Conservation (phyloP, 2,888 invertebrate species). For the Pasiphila rectangulata region DNA sequence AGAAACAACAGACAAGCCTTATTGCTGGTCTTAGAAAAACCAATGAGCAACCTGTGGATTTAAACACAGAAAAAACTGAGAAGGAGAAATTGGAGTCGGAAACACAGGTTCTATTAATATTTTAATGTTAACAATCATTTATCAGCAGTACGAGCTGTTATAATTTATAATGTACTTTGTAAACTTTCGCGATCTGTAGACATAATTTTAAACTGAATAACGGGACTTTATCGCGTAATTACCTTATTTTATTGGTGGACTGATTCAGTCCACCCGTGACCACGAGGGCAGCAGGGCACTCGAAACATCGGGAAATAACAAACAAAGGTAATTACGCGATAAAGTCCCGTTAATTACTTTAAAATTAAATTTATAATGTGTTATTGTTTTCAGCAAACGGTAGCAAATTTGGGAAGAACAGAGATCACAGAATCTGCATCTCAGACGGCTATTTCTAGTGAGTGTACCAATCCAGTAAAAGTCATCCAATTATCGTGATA, state of each 20-base stretch:
- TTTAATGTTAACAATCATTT: too few relatives aligned
- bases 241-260: too few relatives aligned
- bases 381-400: slow-evolving; percentile 45
- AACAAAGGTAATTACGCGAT: too few relatives aligned
- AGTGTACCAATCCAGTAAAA: slow-evolving; percentile 40
- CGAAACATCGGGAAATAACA: too few relatives aligned
- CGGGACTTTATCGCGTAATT: too few relatives aligned
- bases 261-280: too few relatives aligned
- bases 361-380: not conserved
- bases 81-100: slow-evolving; percentile 76
- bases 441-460: slow-evolving; percentile 72
- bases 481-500: too few relatives aligned
- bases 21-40: slow-evolving; percentile 94
- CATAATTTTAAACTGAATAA: too few relatives aligned
- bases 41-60: slow-evolving; percentile 84
- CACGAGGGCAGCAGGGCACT: too few relatives aligned
- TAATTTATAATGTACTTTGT: too few relatives aligned
- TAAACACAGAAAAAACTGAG: slow-evolving; percentile 83
- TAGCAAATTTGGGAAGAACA: slow-evolving; percentile 56
- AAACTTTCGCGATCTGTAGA: too few relatives aligned
- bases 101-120: slow-evolving; percentile 44
- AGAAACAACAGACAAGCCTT: slow-evolving; percentile 97
- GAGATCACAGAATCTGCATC: slow-evolving; percentile 74
- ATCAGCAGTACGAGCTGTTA: too few relatives aligned
- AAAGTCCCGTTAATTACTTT: not conserved